Evolutionary conservation across 1,140 invertebrate genomes (phyloP), one percentile per base, ranked within the genome.

Genomic region (Eriocheir sinensis): DNA sequence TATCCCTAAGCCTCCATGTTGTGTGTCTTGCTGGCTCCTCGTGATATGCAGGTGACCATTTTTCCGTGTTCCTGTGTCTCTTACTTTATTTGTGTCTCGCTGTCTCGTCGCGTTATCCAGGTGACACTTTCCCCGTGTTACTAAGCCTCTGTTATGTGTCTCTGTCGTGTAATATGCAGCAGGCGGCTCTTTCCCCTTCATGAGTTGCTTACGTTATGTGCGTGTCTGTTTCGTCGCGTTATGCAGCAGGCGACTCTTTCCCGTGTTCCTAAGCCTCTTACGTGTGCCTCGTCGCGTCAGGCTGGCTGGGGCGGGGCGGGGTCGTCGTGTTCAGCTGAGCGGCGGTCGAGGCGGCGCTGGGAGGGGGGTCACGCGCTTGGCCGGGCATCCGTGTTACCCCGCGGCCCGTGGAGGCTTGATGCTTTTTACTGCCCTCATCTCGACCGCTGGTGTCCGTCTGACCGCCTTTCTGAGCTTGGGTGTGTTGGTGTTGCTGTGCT

Each of bases 321-420:
- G 60, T 72, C n/a, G n/a, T 72, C 60, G 60, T 72, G 60, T 72
- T 72, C 60, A 72, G 17, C 60, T 72, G 60, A 72, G 60, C 60
- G 60, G n/a, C 21, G 60, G n/a, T 72, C 60, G 9, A n/a, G 60
- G 60, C 60, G 60, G 21, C 60, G 60, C 60, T 72, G 27, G 60
- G 60, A n/a, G 60, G 60, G 60, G 60, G 60, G 60, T 72, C 60
- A 72, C 60, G 60, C 60, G 27, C 60, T 72, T 72, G 60, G 60
- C 60, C 60, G n/a, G 60, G 60, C n/a, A n/a, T 72, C 60, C 60
- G 60, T 72, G 60, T 72, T 72, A 72, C 21, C 60, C 27, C 27
- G 60, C 60, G 27, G 60, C 21, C 60, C 27, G 60, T 72, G 27
- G 60, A 72, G 60, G 60, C 4, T 72, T 72, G 60, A 72, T 0